Conservation (phyloP, 2,113 vertebrate species). For the Ascaphus truei region DNA sequence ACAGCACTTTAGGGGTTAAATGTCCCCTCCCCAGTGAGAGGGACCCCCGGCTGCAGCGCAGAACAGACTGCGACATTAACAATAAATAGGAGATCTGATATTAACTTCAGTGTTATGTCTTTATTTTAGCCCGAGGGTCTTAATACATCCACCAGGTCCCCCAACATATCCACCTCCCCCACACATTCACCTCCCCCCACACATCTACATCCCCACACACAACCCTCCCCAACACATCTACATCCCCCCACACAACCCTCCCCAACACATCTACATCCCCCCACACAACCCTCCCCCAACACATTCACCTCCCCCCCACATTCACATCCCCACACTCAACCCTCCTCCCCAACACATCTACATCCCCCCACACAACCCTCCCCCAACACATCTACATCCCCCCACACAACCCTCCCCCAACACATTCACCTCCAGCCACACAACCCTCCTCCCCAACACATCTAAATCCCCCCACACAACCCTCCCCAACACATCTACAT, state of each 20-base stretch:
- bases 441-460: not conserved
- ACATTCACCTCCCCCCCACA: not conserved
- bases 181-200: not conserved
- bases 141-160: no score
- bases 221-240: not conserved
- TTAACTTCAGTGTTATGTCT: not conserved
- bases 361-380: no score
- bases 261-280: no score
- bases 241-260: not conserved
- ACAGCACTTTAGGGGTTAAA: not conserved
- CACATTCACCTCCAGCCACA: not conserved
- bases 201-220: not conserved
- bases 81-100: slow-evolving; percentile 33
- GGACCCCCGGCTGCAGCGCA: not conserved
- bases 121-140: not conserved
- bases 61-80: not conserved
- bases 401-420: not conserved
- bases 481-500: no score
- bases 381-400: not conserved
- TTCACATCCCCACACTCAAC: not conserved
- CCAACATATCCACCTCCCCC: not conserved
- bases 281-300: not conserved
- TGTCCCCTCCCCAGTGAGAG: not conserved
- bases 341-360: no score
- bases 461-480: not conserved